Percentiles rank a stretch among this genome's conserved stretches.
Conservation (phyloP, 2,113 vertebrate species). For the Chamaetylas fuelleborni region DNA sequence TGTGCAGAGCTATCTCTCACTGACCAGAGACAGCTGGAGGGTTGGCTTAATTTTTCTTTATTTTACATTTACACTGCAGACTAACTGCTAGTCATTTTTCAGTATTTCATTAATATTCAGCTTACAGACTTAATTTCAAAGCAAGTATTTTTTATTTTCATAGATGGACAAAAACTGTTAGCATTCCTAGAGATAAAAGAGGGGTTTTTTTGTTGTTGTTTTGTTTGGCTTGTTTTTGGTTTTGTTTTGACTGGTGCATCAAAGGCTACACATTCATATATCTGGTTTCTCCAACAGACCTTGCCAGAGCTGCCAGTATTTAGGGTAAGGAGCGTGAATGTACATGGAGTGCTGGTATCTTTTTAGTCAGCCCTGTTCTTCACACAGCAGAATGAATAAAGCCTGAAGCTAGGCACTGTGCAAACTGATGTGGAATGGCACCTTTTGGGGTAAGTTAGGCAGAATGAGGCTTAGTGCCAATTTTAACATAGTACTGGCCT, state of each 20-base stretch:
- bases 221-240: background rate
- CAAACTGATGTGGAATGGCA: background rate
- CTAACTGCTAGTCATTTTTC: background rate
- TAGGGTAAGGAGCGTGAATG: background rate
- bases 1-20: background rate
- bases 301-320: background rate
- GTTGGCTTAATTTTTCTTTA: background rate
- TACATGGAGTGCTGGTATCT: background rate
- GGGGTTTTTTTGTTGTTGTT: background rate
- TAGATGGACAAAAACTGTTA: background rate
- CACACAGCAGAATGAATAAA: background rate
- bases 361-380: background rate
- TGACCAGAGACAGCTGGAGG: background rate
- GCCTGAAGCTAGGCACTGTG: background rate
- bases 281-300: background rate
- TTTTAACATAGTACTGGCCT: background rate
- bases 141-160: constrained; percentile 14
- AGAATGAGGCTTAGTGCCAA: background rate
- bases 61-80: background rate
- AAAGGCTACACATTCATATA: background rate
- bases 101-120: background rate
- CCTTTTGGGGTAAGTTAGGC: background rate
- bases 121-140: constrained; percentile 1
- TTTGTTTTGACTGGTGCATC: background rate
- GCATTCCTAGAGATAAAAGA: background rate